Percentiles rank a stretch among this genome's conserved stretches.
These are phyloP conservation scores for Spongia lamella DNA, from an alignment of 37 sponge, comb jelly and placozoan genomes.

Conservation along the genomic window DNA sequence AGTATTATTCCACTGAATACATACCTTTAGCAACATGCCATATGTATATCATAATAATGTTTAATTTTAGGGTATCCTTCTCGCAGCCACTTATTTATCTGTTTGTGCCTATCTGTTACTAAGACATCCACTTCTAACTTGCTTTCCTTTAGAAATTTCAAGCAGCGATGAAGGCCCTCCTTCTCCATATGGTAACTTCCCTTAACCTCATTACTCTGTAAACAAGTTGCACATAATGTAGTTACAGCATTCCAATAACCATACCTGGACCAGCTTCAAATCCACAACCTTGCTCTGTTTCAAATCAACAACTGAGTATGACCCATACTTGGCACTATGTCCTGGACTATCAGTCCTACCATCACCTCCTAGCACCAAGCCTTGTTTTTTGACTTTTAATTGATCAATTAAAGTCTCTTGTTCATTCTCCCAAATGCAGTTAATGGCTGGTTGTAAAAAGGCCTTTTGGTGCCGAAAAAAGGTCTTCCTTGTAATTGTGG, in stretches of 20 bases:
- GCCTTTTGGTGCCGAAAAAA: conserved; percentile 49
- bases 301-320: conserved; percentile 52
- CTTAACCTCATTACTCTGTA: conserved; percentile 33
- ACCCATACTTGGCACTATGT: conserved; percentile 63
- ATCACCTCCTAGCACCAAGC: conserved; percentile 51
- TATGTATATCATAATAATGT: conserved; percentile 58
- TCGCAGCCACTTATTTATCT: conserved; percentile 35
- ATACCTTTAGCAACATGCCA: conserved; percentile 68
- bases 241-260: background rate
- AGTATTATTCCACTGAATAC: background rate
- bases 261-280: conserved; percentile 58
- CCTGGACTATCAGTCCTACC: conserved; percentile 68
- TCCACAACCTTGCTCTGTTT: conserved; percentile 27
- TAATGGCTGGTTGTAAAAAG: conserved; percentile 37
- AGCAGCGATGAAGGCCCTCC: too few species aligned
- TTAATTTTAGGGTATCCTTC: conserved; percentile 13
- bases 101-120: conserved; percentile 5
- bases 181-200: conserved; percentile 17
- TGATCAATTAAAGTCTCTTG: conserved; percentile 14
- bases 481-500: conserved; percentile 31
- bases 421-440: conserved; percentile 26
- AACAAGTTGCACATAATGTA: background rate
- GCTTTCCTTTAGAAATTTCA: background rate
- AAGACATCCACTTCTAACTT: background rate
- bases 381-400: conserved; percentile 3